Evolutionary conservation across 1,140 invertebrate genomes (phyloP).

Genomic region (Pseudomyrmex concolor): DNA sequence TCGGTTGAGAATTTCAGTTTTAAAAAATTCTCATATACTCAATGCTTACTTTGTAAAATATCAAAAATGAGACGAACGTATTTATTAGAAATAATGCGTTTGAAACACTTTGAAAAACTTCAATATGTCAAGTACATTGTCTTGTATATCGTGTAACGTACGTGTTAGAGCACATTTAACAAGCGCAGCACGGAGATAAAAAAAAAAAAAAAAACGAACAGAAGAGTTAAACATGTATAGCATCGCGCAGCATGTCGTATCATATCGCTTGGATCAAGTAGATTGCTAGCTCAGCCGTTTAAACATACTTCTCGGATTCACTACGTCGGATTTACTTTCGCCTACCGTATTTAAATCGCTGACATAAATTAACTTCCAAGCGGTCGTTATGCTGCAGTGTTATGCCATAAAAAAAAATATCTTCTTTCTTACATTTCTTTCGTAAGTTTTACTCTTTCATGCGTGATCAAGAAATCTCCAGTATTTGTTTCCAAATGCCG

Average conservation of each 20-base stretch:
- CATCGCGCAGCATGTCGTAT: conserved; percentile 13
- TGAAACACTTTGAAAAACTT: not conserved
- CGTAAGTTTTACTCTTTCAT: no score
- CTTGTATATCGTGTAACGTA: not conserved
- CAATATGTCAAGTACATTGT: not conserved
- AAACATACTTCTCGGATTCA: conserved; percentile 36
- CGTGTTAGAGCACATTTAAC: not conserved
- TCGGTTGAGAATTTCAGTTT: no score
- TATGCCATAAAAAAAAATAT: not conserved
- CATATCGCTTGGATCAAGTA: conserved; percentile 39
- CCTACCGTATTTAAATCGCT: conserved; percentile 8
- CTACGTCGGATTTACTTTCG: conserved; percentile 2
- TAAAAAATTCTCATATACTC: not conserved
- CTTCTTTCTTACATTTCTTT: not conserved
- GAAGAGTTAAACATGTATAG: conserved; percentile 17
- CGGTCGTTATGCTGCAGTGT: not conserved
- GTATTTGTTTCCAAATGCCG: no score
- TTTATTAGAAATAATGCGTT: not conserved
- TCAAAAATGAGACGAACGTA: not conserved
- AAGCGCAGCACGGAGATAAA: not conserved
- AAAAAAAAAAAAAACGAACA: not conserved
- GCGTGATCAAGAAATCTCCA: not conserved
- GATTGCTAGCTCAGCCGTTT: conserved; percentile 41
- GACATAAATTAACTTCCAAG: conserved; percentile 18
- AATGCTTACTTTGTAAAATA: not conserved